These are phyloP conservation scores for Drosophila tani DNA, from an alignment of 1,140 invertebrate species.

Conservation along the genomic window DNA sequence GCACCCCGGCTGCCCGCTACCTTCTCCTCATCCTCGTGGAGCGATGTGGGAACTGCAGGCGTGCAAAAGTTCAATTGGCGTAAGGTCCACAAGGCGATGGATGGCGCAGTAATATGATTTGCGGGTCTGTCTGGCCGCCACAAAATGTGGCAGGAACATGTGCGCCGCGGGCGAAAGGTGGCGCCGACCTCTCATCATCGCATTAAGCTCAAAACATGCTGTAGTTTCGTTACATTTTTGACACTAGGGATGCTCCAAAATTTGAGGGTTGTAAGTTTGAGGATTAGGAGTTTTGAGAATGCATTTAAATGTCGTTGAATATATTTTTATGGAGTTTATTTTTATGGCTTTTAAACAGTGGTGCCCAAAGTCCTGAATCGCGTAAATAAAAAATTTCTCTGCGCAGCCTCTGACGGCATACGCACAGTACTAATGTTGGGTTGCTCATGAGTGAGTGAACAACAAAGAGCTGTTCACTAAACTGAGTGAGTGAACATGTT, in stretches of 20 bases:
- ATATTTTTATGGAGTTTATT: no score
- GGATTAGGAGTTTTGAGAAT: no score
- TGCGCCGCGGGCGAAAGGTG: not conserved
- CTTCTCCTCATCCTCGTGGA: not conserved
- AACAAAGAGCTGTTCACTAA: no score
- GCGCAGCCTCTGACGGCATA: no score
- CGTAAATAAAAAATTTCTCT: no score
- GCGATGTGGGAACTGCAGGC: constrained; percentile 15
- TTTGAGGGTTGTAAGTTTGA: not conserved
- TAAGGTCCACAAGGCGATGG: constrained; percentile 31
- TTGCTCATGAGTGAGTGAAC: no score
- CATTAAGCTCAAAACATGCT: not conserved
- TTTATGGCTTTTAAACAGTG: no score
- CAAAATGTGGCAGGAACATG: constrained; percentile 5
- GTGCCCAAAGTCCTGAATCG: no score
- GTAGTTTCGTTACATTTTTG: not conserved
- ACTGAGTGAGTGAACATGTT: no score
- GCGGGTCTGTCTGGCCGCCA: constrained; percentile 43
- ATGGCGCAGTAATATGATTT: constrained; percentile 65
- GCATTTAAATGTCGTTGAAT: no score
- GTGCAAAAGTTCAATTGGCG: constrained; percentile 44
- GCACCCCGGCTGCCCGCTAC: not conserved
- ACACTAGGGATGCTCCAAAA: no score
- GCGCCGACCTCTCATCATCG: constrained; percentile 10
- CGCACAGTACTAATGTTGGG: no score